Evolutionary conservation across 2,888 invertebrate species (phyloP).

Genomic region (Hermaeophaga mercurialis): DNA sequence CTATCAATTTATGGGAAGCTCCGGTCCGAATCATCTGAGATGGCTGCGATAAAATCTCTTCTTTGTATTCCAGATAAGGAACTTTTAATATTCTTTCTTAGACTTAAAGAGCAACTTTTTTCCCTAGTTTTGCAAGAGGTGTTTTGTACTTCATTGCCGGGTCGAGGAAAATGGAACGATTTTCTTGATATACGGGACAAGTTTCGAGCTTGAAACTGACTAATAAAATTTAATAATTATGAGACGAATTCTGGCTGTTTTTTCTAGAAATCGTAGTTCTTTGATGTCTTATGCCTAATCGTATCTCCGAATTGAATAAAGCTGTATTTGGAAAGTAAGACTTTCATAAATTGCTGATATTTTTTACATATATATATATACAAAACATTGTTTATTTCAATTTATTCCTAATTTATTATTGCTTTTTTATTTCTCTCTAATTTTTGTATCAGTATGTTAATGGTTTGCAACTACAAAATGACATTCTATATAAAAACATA

Average conservation of each 20-base stretch:
- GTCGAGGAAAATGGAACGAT: constrained; percentile 10
- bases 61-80: constrained; percentile 43
- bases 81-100: constrained; percentile 42
- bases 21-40: constrained; percentile 51
- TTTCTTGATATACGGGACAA: constrained; percentile 3
- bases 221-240: constrained; percentile 22
- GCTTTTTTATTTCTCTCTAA: too few species aligned
- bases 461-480: too few species aligned
- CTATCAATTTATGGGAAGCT: constrained; percentile 55
- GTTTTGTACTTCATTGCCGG: constrained; percentile 16
- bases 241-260: neutral
- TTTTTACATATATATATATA: too few species aligned
- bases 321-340: too few species aligned
- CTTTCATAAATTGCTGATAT: too few species aligned
- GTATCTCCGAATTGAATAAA: too few species aligned
- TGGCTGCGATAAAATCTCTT: constrained; percentile 48
- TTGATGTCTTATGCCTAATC: neutral
- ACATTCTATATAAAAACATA: too few species aligned
- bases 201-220: constrained; percentile 3
- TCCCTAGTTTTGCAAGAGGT: constrained; percentile 3
- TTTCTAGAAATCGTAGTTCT: neutral
- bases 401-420: too few species aligned
- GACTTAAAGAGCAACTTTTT: constrained; percentile 11
- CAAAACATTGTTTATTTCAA: too few species aligned
- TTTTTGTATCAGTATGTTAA: too few species aligned